These are phyloP conservation scores for cattle (Bos taurus) DNA, from an alignment of 2,113 vertebrate genomes.

Conservation along the genomic window ARS-UCD2.0 NC_037333.1:51038501-51039000, in stretches of 20 bases:
- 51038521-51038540: background rate
- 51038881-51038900: background rate
- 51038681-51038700: background rate
- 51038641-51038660: background rate
- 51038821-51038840: background rate
- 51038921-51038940: background rate
- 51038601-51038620: background rate
- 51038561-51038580: background rate
- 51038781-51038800: background rate
- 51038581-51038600: background rate
- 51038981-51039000: background rate
- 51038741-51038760: background rate
- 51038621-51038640: background rate
- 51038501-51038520: background rate
- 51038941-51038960: background rate
- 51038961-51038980: background rate
- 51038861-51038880: background rate
- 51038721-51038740: background rate
- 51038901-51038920: background rate
- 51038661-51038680: background rate
- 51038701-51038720: background rate
- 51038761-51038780: background rate
- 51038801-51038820: background rate
- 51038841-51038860: background rate
- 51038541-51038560: background rate